Evolutionary conservation across 2,797 vertebrate species (phyloP).

Genomic region (Smutsia gigantea): DNA sequence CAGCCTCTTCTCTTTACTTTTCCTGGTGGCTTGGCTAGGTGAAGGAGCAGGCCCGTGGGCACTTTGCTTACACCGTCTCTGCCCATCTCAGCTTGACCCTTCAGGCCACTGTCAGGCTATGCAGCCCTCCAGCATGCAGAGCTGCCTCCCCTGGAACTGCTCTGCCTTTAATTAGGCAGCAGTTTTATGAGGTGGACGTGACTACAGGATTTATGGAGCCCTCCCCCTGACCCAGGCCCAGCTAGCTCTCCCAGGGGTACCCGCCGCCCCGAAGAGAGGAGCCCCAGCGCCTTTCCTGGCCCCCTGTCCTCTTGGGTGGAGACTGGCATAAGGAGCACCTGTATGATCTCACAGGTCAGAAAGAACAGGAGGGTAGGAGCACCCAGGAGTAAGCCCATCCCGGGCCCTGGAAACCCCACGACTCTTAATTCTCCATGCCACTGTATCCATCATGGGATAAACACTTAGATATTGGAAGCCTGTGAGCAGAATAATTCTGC

Average conservation of each 20-base stretch:
- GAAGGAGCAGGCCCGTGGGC: neutral
- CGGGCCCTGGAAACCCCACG: neutral
- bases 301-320: slow-evolving; percentile 44
- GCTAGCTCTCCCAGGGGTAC: slow-evolving; percentile 77
- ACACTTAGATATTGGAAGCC: neutral
- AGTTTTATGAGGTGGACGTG: slow-evolving; percentile 84
- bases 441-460: neutral
- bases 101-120: rapidly evolving
- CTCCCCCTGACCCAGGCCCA: slow-evolving; percentile 69
- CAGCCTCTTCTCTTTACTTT: neutral
- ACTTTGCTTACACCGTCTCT: neutral
- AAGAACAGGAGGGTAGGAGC: neutral
- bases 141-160: slow-evolving; percentile 77
- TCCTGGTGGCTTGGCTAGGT: neutral
- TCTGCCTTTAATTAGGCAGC: slow-evolving; percentile 84
- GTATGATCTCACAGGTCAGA: neutral
- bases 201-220: slow-evolving; percentile 82
- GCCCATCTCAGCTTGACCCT: slow-evolving; percentile 61
- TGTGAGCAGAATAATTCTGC: neutral
- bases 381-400: neutral
- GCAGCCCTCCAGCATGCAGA: neutral
- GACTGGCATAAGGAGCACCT: slow-evolving; percentile 29
- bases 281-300: slow-evolving; percentile 56
- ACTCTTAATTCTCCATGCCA: neutral
- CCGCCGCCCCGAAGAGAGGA: slow-evolving; percentile 67